A percentile compares a stretch with the other conserved stretches of the same genome.
Evolutionary conservation across 2,797 vertebrate species (phyloP).

Genomic region (Anguilla anguilla): DNA sequence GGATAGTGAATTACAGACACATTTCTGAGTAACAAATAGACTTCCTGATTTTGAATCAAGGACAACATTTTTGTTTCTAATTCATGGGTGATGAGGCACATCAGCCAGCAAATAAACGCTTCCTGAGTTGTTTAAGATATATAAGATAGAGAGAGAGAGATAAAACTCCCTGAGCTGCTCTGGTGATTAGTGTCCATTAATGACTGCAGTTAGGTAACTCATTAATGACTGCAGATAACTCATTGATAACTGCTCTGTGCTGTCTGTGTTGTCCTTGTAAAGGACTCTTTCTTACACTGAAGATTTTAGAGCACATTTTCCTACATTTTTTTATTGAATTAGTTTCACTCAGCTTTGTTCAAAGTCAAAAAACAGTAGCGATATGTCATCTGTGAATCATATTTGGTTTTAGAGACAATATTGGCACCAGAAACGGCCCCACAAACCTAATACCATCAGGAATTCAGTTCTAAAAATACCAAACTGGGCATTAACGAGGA

Average conservation of each 20-base stretch:
- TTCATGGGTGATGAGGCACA: too few species aligned
- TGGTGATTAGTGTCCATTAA: neutral
- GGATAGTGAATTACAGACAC: neutral
- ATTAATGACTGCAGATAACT: neutral
- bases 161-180: neutral
- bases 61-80: too few species aligned
- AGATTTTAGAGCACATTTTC: neutral
- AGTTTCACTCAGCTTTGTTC: neutral
- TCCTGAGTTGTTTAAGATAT: neutral
- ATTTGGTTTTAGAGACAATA: neutral
- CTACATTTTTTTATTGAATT: neutral
- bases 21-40: neutral
- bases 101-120: too few species aligned
- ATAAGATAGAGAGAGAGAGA: too few species aligned
- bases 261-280: neutral
- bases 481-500: neutral
- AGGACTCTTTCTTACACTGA: neutral
- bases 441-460: neutral
- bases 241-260: neutral
- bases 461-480: neutral
- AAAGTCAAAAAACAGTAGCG: neutral
- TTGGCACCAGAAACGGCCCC: neutral
- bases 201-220: neutral
- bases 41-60: neutral
- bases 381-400: neutral